Base-by-base conservation (phyloP, 1,140 invertebrate genomes). In the Hylaeus volcanicus region DNA sequence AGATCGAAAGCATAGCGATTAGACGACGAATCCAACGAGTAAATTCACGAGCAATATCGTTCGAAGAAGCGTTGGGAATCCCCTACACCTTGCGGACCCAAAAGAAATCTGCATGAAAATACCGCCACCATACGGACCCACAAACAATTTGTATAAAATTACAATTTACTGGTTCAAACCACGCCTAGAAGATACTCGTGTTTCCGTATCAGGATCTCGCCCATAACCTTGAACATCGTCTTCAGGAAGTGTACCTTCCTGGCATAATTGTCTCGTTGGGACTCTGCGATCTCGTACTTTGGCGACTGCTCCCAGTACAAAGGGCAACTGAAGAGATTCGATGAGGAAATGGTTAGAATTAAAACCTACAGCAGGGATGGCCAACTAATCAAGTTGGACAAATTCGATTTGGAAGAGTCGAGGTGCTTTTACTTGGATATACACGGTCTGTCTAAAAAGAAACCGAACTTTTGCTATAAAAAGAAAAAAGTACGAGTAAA, bases 271-370 rank as follows among this genome's bases (percentile, higher is more conserved):
- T 79, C 77, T 5, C 48, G 60, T 2, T 26, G 39, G 4, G 43
- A 39, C 3, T 58, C 15, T 1, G 3, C 14, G 43, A 5, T n/a
- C 15, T 79, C 71, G 43, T 79, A 87, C n/a, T 11, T 71, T 4
- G 58, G 48, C 0, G 81, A 58, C 14, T 53, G 71, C 0, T 39
- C 48, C 81, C 76, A 86, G 15, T 81, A 9, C 14, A 75, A 11
- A 61, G 45, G 5, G 48, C 85, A 86, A 48, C 86, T 86, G 56
- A 73, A 71, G 77, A 5, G 37, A 65, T 41, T 70, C 26, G 58
- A 55, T 41, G 2, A 68, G 26, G 41, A n/a, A 83, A 15, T 68
- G 5, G 15, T 43, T 48, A 56, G 51, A 51, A 51, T 51, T 51
- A 51, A 51, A 51, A 11, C 51, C 45, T 48, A 48, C 5, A 26